Conservation (phyloP, 2,888 invertebrate species). For the Erpobdella octoculata region DNA sequence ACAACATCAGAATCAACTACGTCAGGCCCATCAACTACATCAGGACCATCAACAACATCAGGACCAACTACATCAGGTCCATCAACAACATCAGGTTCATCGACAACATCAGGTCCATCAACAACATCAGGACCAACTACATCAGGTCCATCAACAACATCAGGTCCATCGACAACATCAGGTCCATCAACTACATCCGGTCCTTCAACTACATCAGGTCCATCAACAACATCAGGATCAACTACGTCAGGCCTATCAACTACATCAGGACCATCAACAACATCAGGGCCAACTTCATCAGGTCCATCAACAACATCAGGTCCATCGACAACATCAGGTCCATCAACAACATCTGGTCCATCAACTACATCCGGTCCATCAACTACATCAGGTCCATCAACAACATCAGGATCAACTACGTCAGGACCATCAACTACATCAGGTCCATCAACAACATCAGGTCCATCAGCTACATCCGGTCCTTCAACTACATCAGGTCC, state of each 20-base stretch:
- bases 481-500: neutral
- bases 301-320: neutral
- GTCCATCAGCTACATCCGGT: no score
- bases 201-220: neutral
- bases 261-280: neutral
- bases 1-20: no score
- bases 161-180: neutral
- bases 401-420: neutral
- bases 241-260: neutral
- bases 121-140: no score
- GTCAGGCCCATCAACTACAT: neutral
- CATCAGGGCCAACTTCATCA: neutral
- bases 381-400: neutral
- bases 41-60: no score
- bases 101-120: neutral
- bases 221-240: neutral
- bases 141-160: neutral
- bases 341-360: neutral
- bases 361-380: neutral
- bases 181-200: neutral
- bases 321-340: neutral
- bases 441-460: neutral
- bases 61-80: neutral
- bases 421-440: neutral
- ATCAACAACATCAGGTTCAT: neutral